These are phyloP conservation scores for Melanostoma scalare DNA, from an alignment of 2,888 invertebrate species.

Conservation along the genomic window DNA sequence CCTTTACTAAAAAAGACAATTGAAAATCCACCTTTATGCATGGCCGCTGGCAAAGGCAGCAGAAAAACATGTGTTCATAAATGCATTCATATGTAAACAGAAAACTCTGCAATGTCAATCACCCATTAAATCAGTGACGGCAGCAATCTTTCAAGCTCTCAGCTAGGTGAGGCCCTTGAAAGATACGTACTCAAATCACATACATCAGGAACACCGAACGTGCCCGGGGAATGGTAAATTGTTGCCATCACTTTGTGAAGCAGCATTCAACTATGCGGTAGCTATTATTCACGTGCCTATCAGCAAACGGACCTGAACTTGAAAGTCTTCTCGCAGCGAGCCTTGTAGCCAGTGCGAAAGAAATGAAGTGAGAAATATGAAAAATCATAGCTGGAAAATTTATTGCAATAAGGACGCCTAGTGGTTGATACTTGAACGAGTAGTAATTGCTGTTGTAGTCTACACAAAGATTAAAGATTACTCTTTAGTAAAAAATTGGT, in stretches of 20 bases:
- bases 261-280: conserved; percentile 42
- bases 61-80: conserved; percentile 18
- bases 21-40: conserved; percentile 25
- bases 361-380: conserved; percentile 26
- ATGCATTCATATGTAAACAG: conserved; percentile 62
- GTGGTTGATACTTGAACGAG: conserved; percentile 12
- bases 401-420: conserved; percentile 43
- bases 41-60: background rate
- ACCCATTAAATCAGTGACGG: conserved; percentile 56
- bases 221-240: conserved; percentile 45
- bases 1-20: conserved; percentile 31
- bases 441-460: conserved; percentile 3
- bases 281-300: conserved; percentile 45
- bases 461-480: too few relatives aligned
- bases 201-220: conserved; percentile 24
- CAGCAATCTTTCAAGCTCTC: conserved; percentile 35
- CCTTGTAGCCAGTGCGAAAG: conserved; percentile 24
- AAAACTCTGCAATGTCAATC: conserved; percentile 66
- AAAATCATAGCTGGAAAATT: conserved; percentile 53
- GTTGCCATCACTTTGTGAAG: conserved; percentile 52
- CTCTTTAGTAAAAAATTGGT: too few relatives aligned
- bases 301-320: conserved; percentile 67
- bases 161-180: conserved; percentile 66
- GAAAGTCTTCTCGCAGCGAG: conserved; percentile 49
- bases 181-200: conserved; percentile 7